phyloP scores from a whole-genome alignment of 2,888 invertebrate genomes.

The Tachina grossa region DNA sequence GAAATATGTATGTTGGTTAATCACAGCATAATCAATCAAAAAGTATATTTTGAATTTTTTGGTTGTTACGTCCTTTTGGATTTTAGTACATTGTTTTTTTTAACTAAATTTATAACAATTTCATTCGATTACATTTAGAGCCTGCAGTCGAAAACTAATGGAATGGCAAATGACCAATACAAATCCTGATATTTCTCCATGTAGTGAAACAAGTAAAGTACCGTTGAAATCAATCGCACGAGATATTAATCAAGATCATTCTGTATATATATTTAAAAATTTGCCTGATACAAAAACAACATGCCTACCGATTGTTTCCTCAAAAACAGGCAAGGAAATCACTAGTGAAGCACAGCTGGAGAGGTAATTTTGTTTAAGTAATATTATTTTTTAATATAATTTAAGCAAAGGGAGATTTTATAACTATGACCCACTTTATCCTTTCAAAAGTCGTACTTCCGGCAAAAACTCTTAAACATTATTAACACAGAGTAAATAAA shows the following conservation, averaged over 20 bases:
- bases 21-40: too few relatives aligned
- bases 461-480: too few relatives aligned
- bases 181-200: constrained; percentile 67
- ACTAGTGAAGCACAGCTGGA: constrained; percentile 46
- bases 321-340: constrained; percentile 49
- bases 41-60: too few relatives aligned
- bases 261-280: constrained; percentile 68
- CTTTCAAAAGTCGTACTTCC: too few relatives aligned
- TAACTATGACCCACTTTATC: too few relatives aligned
- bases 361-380: constrained; percentile 44
- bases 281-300: constrained; percentile 50
- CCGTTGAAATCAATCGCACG: constrained; percentile 55
- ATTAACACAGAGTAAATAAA: not conserved
- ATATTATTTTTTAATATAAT: not conserved
- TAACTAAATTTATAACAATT: not conserved
- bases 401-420: too few relatives aligned
- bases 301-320: not conserved
- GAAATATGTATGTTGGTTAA: too few relatives aligned
- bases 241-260: constrained; percentile 69
- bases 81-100: too few relatives aligned
- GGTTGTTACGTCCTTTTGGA: too few relatives aligned
- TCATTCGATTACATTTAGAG: constrained; percentile 82
- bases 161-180: constrained; percentile 77
- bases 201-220: constrained; percentile 31
- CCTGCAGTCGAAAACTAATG: constrained; percentile 87